Percentiles rank a stretch among this genome's conserved stretches.
Evolutionary conservation across 1,140 invertebrate species (phyloP).

Genomic region (Drosophila willistoni): DNA sequence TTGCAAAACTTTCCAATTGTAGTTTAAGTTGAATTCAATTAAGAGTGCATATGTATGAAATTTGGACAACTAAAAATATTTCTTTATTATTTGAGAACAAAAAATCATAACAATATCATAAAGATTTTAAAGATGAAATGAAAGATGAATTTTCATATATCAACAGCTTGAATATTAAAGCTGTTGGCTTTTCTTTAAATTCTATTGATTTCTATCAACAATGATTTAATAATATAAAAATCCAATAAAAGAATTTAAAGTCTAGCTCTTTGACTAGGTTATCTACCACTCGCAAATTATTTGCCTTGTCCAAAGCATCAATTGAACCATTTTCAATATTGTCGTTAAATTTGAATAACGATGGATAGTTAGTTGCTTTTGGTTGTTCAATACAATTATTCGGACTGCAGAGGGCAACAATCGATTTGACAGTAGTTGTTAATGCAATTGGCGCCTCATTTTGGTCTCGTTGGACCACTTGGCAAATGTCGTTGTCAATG

Average conservation of each 20-base stretch:
- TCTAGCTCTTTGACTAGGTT: no score
- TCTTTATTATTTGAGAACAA: no score
- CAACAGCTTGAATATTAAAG: no score
- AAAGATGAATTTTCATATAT: no score
- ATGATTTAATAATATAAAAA: no score
- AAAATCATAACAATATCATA: no score
- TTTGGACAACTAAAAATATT: not conserved
- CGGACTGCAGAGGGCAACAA: not conserved
- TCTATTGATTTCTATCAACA: no score
- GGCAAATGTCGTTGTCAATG: not conserved
- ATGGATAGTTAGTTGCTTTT: not conserved
- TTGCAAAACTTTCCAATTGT: not conserved
- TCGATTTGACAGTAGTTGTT: conserved; percentile 9
- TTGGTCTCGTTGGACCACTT: conserved; percentile 4
- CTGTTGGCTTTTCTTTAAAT: no score
- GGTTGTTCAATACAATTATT: conserved; percentile 7
- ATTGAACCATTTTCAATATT: not conserved
- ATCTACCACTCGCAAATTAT: not conserved
- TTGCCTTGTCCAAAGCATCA: not conserved
- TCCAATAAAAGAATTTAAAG: no score
- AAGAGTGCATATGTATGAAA: not conserved
- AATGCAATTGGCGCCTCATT: conserved; percentile 15
- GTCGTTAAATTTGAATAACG: conserved; percentile 3
- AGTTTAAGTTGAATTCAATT: no score
- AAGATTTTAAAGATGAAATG: no score